Percentiles rank a stretch among this genome's conserved stretches.
Conservation (phyloP, 2,888 invertebrate genomes). For the Stictocephala bisonia region DNA sequence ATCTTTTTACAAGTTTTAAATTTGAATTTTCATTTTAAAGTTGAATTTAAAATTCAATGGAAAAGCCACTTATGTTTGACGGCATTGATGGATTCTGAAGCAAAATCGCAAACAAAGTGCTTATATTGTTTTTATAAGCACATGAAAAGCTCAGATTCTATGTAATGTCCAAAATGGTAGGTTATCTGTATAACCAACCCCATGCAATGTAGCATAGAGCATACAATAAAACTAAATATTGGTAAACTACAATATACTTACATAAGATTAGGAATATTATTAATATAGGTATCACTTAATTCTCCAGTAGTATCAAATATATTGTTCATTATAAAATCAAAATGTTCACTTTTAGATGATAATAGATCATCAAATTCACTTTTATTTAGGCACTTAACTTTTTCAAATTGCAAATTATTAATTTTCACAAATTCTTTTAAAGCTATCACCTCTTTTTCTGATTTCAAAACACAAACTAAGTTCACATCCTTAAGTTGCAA, state of each 20-base stretch:
- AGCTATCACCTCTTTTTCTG: conserved; percentile 64
- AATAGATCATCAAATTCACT: conserved; percentile 61
- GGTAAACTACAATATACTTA: conserved; percentile 43
- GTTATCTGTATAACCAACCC: not conserved
- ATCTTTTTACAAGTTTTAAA: too few relatives aligned
- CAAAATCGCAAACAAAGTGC: too few relatives aligned
- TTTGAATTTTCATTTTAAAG: too few relatives aligned
- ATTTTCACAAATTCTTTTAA: conserved; percentile 65
- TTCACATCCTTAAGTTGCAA: conserved; percentile 63
- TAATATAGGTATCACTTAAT: conserved; percentile 65
- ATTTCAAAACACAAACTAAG: conserved; percentile 67
- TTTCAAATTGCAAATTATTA: conserved; percentile 65
- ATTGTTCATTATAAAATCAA: conserved; percentile 70
- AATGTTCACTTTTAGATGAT: conserved; percentile 62
- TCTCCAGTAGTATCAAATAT: conserved; percentile 71
- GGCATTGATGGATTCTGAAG: too few relatives aligned
- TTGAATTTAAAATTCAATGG: too few relatives aligned
- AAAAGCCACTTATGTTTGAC: too few relatives aligned
- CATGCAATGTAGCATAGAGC: not conserved
- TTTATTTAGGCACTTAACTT: conserved; percentile 65
- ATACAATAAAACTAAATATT: not conserved
- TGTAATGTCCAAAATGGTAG: not conserved
- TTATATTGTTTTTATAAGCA: too few relatives aligned
- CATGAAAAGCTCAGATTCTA: not conserved
- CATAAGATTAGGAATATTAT: conserved; percentile 59